Evolutionary conservation across 2,888 invertebrate genomes (phyloP).

Genomic region (Glyphotaelius pellucidus): DNA sequence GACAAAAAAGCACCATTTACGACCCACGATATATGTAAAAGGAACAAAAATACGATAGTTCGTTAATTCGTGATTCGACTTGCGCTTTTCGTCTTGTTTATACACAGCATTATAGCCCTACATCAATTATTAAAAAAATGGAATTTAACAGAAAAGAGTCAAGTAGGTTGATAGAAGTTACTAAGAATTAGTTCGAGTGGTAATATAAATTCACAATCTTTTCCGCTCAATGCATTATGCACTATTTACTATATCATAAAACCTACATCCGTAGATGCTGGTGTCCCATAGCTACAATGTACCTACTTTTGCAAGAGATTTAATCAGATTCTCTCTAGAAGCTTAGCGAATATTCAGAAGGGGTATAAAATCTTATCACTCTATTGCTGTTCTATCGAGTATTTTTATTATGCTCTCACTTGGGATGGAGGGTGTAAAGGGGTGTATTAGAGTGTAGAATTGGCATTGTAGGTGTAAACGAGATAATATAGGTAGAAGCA

Average conservation of each 20-base stretch:
- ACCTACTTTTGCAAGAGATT: not conserved
- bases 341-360: constrained; percentile 2
- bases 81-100: no score
- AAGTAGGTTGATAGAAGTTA: no score
- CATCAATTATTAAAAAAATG: no score
- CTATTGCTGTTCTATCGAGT: constrained; percentile 2
- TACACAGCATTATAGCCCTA: no score
- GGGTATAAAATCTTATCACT: not conserved
- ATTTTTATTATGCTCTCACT: not conserved
- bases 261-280: not conserved
- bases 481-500: not conserved
- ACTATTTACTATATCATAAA: not conserved
- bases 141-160: no score
- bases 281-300: not conserved
- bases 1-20: no score
- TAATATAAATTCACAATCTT: not conserved
- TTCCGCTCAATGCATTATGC: not conserved
- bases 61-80: no score
- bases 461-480: not conserved
- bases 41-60: no score
- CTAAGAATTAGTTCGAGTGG: not conserved
- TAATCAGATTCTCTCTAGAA: not conserved
- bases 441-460: not conserved
- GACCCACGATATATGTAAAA: no score
- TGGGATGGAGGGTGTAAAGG: not conserved